A percentile compares a stretch with the other conserved stretches of the same genome.
Conservation (phyloP, 2,797 vertebrate species). For the Urocyon cinereoargenteus region DNA sequence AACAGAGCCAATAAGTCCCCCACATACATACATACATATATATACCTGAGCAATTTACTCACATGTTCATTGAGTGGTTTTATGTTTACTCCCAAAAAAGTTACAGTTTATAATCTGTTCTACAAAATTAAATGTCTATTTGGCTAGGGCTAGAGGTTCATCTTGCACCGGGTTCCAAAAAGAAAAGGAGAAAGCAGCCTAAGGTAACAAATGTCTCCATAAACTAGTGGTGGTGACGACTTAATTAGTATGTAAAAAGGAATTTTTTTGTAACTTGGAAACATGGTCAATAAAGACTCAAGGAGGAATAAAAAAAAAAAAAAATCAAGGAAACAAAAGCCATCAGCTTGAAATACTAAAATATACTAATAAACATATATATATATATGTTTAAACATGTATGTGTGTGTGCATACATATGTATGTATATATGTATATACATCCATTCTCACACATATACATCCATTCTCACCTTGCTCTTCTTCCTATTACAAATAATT, state of each 20-base stretch:
- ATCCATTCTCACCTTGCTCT: background rate
- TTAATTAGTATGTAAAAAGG: background rate
- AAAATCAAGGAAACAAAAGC: background rate
- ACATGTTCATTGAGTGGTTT: background rate
- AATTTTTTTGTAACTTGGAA: background rate
- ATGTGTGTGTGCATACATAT: too few relatives aligned
- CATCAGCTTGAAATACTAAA: slow-evolving; percentile 45
- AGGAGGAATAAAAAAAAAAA: background rate
- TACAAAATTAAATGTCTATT: slow-evolving; percentile 56
- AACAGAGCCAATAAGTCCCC: background rate
- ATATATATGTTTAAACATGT: background rate
- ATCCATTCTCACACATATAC: background rate
- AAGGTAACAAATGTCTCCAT: slow-evolving; percentile 36
- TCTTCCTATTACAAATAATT: slow-evolving; percentile 28
- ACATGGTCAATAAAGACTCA: slow-evolving; percentile 1
- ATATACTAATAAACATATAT: background rate
- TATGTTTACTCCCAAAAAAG: slow-evolving; percentile 10
- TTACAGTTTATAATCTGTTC: slow-evolving; percentile 25
- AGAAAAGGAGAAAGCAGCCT: background rate
- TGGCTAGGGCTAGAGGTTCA: background rate
- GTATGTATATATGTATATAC: too few relatives aligned
- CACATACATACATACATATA: background rate
- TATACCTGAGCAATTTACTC: background rate
- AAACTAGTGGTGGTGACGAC: background rate
- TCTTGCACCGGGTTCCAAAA: background rate